Base-by-base conservation (phyloP, 2,113 vertebrate species). In the Ascaphus truei region DNA sequence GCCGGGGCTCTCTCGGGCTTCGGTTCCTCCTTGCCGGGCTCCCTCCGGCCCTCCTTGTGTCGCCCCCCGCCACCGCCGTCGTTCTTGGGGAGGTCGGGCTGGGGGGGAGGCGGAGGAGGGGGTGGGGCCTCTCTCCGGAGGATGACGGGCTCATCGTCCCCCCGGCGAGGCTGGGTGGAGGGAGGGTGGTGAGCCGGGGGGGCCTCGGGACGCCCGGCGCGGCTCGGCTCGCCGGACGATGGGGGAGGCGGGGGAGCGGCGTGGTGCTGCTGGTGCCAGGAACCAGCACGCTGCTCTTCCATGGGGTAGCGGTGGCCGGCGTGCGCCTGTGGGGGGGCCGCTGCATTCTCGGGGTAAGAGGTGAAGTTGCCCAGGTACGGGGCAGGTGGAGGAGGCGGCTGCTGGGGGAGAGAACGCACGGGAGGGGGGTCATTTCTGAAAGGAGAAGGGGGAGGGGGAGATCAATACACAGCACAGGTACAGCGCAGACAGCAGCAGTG, bases 361-460 rank as follows among this genome's bases (percentile, higher is more conserved):
- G 88, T 81, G 76, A 91, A 85, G 27, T 86, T 88, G 16, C 88
- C 84, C 55, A 93, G 77, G 41, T 93, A 95, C 27, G 87, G 73
- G 1, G 66, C 23, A 30, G 43, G 23, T 16, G 51, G 67, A 30
- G 43, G 23, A n/a, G 51, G 67, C 3, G 57, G 20, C 16, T 71
- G 53, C 62, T 89, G 86, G 1, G 87, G 83, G 82, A 72, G 86
- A 77, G 73, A 80, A 58, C 91, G 92, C 12, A 89, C 87, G 4
- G 94, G 92, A 72, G 93, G 94, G 4, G 93, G 94, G 74, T 94
- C 92, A 1, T 92, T 95, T 84, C 94, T 96, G 72, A 23, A 72
- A 58, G 43, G 10, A 50, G 57, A 58, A n/a, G n/a, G n/a, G n/a
- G n/a, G n/a, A n/a, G n/a, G n/a, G n/a, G n/a, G n/a, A n/a, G n/a